Evolutionary conservation across 2,888 invertebrate species (phyloP), one percentile per base, ranked within the genome.

Genomic region (Caenorhabditis virilis): DNA sequence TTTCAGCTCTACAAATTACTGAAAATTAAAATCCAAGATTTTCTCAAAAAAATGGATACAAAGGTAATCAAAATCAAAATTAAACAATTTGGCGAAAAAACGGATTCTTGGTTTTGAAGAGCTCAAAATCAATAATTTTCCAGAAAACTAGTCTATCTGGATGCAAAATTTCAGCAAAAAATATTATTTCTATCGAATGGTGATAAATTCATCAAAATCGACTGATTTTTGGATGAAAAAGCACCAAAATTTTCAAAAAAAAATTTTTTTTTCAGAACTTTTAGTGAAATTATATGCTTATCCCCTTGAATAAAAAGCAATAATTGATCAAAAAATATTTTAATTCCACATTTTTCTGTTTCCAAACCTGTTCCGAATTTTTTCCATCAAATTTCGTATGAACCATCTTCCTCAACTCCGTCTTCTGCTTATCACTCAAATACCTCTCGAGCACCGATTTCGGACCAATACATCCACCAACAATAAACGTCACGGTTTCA

Each of bases 381-480:
- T 52, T 51, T 18, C 75, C 75, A 43, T 69, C 71, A 45, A 75
- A 75, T n/a, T 61, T 62, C 20, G 61, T 68, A 23, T 75, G 75
- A 7, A 75, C 75, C 27, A 75, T 51, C n/a, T 64, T 55, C 27
- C 69, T 41, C 50, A 75, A 42, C 36, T 69, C 69, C 1, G 48
- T 48, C 39, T 61, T 71, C 42, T 75, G 65, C 11, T 52, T 62
- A n/a, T 62, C 58, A 18, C 61, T 69, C 25, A 75, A 48, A 45
- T 62, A 60, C 36, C 68, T 45, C 27, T 73, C 73, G 22, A 73
- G 26, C 6, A 69, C 69, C 27, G 68, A 63, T 49, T 73, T 73
- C 2, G 73, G 73, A 7, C 73, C 73, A 50, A 73, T 70, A 43
- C 73, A 73, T n/a, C 70, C 70, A 9, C 73, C 73, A n/a, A 73